These are phyloP conservation scores for Harpagus bidentatus DNA, from an alignment of 2,113 vertebrate genomes.

Conservation along the genomic window DNA sequence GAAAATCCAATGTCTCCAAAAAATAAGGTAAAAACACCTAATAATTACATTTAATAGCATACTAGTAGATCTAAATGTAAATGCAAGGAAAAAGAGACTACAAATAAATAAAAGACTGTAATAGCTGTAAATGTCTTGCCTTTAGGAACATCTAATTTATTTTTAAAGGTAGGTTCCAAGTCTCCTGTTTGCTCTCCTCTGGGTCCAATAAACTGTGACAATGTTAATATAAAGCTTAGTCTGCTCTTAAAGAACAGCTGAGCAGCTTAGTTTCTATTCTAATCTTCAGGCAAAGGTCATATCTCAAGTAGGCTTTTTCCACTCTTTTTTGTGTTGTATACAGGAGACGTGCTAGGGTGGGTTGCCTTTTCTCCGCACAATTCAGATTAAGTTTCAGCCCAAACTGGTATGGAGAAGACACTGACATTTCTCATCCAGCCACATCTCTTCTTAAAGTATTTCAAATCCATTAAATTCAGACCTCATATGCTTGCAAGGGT, in stretches of 20 bases:
- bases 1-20: not conserved
- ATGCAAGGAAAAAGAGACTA: not conserved
- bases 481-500: not conserved
- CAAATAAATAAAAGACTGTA: slow-evolving; percentile 1
- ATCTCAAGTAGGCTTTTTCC: not conserved
- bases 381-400: not conserved
- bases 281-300: not conserved
- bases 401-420: not conserved
- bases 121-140: slow-evolving; percentile 7
- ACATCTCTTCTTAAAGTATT: not conserved
- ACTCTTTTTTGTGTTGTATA: not conserved
- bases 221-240: not conserved
- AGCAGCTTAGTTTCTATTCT: not conserved
- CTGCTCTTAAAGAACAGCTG: slow-evolving; percentile 1
- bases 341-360: not conserved
- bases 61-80: not conserved
- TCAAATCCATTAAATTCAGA: not conserved
- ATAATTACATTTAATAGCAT: not conserved
- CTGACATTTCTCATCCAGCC: not conserved
- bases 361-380: not conserved
- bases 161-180: slow-evolving; percentile 8
- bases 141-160: slow-evolving; percentile 30
- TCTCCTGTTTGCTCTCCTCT: not conserved
- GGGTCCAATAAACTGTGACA: slow-evolving; percentile 5
- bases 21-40: not conserved